These are phyloP conservation scores for Microtus montanus DNA, from an alignment of 2,113 vertebrate species.

Conservation along the genomic window DNA sequence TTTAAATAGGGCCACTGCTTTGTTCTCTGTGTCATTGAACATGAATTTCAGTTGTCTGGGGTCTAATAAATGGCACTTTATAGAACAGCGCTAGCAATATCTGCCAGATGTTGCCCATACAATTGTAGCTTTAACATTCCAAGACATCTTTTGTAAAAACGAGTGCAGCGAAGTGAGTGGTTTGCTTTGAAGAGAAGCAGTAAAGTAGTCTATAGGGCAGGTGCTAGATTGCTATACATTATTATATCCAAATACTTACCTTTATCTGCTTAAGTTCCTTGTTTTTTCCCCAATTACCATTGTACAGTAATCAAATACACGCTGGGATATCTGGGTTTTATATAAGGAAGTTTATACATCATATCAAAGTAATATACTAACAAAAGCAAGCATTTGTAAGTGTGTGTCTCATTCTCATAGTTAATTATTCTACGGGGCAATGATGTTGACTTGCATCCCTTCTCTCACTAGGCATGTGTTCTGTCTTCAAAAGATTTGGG, in stretches of 20 bases:
- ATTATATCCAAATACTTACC: not conserved
- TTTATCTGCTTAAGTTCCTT: slow-evolving; percentile 6
- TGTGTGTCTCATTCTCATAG: not conserved
- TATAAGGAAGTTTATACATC: not conserved
- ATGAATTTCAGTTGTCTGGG: not conserved
- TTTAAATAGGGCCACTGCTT: not conserved
- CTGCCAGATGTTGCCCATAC: not conserved
- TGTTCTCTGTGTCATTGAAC: not conserved
- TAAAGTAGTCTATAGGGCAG: not conserved
- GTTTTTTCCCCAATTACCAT: not conserved
- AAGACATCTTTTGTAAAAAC: not conserved
- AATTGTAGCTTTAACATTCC: not conserved
- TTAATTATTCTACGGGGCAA: rapidly evolving
- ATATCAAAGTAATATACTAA: slow-evolving; percentile 7
- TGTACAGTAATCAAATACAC: slow-evolving; percentile 46
- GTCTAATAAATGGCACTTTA: not conserved
- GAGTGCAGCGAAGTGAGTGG: not conserved
- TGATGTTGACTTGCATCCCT: not conserved
- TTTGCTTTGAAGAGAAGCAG: slow-evolving; percentile 32
- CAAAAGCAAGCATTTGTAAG: not conserved
- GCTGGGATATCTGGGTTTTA: not conserved
- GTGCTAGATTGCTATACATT: not conserved
- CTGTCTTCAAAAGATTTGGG: not conserved
- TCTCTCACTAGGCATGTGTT: not conserved
- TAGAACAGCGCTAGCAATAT: not conserved